Conservation (phyloP, 2,888 invertebrate species). For the Patella depressa region DNA sequence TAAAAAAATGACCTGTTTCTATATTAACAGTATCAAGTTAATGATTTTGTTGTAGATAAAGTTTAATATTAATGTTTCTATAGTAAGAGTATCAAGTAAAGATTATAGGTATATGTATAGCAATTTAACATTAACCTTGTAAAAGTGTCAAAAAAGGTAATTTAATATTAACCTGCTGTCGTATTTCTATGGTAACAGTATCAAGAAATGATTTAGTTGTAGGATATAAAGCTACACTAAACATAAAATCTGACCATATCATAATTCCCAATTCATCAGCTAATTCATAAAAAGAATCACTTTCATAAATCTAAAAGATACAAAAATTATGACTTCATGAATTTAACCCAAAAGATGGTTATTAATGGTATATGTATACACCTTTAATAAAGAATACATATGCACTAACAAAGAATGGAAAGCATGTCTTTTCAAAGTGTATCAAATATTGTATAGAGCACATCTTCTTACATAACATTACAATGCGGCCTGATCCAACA, state of each 20-base stretch:
- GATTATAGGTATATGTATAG: background rate
- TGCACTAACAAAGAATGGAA: too few relatives aligned
- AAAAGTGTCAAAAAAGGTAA: constrained; percentile 75
- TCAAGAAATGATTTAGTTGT: constrained; percentile 77
- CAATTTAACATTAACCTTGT: background rate
- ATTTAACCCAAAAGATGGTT: too few relatives aligned
- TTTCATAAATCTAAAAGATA: constrained; percentile 80
- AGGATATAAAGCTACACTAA: constrained; percentile 96
- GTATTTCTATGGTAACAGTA: constrained; percentile 1
- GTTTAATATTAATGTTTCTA: background rate
- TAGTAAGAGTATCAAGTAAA: constrained; percentile 75
- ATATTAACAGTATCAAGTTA: too few relatives aligned
- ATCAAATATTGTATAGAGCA: too few relatives aligned
- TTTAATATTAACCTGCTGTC: background rate
- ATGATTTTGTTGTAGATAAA: too few relatives aligned
- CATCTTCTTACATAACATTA: too few relatives aligned
- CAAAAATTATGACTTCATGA: too few relatives aligned
- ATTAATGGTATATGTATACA: too few relatives aligned
- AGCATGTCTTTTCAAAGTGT: too few relatives aligned
- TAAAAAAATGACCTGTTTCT: too few relatives aligned
- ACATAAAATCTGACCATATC: constrained; percentile 98
- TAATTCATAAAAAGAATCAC: constrained; percentile 85
- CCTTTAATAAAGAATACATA: too few relatives aligned
- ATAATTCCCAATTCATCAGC: constrained; percentile 92
- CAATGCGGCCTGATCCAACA: too few relatives aligned